These are phyloP conservation scores for Oreochromis spilurus DNA, from an alignment of 2,113 vertebrate species.

Conservation along the genomic window DNA sequence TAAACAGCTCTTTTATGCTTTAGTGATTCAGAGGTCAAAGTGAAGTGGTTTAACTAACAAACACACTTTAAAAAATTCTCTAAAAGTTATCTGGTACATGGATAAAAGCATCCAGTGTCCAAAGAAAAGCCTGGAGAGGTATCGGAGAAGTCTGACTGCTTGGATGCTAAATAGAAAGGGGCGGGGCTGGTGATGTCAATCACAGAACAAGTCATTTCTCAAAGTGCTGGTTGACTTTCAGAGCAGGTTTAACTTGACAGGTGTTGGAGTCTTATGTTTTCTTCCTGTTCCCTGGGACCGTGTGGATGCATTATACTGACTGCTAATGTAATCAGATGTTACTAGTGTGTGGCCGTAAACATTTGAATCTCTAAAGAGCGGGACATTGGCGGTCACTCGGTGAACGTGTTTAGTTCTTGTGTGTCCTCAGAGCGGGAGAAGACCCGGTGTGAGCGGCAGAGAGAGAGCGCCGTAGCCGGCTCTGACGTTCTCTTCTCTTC, in stretches of 20 bases:
- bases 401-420: neutral
- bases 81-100: neutral
- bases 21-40: neutral
- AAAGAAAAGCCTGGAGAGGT: neutral
- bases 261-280: neutral
- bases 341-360: no score
- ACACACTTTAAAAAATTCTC: neutral
- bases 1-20: neutral
- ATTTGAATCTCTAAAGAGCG: neutral
- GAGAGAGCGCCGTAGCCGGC: conserved; percentile 55
- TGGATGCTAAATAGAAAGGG: neutral
- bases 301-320: neutral
- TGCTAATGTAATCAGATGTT: neutral
- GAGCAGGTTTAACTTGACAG: neutral
- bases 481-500: neutral
- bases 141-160: neutral
- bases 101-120: neutral
- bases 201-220: neutral
- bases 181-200: neutral
- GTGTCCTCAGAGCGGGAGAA: conserved; percentile 69
- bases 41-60: neutral
- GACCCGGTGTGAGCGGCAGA: conserved; percentile 79
- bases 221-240: neutral
- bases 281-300: neutral
- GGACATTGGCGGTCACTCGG: neutral